Evolutionary conservation across 2,113 vertebrate species (phyloP), one percentile per base, ranked within the genome.

Genomic region (Rhinopomastus cyanomelas): DNA sequence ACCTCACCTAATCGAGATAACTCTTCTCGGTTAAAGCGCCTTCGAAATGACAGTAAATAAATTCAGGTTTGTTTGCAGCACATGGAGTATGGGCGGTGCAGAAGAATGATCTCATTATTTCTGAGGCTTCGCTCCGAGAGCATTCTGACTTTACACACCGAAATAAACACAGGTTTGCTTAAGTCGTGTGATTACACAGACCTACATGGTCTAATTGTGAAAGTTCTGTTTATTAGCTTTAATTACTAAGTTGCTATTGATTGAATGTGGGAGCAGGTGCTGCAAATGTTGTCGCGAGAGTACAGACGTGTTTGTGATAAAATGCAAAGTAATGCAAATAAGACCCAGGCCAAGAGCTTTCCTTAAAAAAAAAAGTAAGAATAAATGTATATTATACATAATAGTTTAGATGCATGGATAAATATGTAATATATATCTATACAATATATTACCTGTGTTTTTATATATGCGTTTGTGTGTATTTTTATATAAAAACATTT

Each of bases 301-400:
- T 86, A 56, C 34, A 26, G 34, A 55, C 62, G 17, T 81, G 64
- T 83, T 87, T 83, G 23, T 74, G 80, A 39, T 82, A 81, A 66
- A 85, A 90, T 92, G 83, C 34, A 81, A 90, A 92, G 71, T 81
- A 74, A 64, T 74, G 30, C 56, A 87, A 91, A 89, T 87, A 44
- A 77, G 11, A n/a, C 48, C 85, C 10, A 77, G 84, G 52, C 59
- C 36, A 73, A 67, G 60, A 36, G 69, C 53, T 81, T 89, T 42
- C 21, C 22, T 61, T 46, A 12, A 15, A 29, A 79, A 59, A 15
- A 29, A 79, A 53, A 34, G 39, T 42, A 42, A 42, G 39, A 42
- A 42, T 11, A 42, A 25, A 42, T 42, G 15, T 42, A 42, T 42
- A 42, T 42, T 42, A 42, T 42, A 11, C 15, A 42, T 42, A n/a